Percentiles rank a stretch among this genome's conserved stretches.
These are phyloP conservation scores for Drosophila prolongata DNA, from an alignment of 2,888 invertebrate species.

Conservation along the genomic window DNA sequence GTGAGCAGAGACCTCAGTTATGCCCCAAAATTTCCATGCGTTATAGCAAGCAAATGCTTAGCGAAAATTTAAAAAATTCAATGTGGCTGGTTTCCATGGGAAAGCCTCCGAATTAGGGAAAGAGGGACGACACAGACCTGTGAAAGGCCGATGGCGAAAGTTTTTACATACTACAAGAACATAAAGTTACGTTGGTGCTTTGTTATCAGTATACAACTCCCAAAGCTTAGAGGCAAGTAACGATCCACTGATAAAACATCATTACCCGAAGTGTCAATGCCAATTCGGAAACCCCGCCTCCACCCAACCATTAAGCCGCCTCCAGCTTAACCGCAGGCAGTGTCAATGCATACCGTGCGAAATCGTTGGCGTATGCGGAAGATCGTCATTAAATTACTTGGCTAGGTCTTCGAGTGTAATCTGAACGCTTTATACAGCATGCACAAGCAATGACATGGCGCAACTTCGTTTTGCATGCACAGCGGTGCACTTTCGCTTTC, in stretches of 20 bases:
- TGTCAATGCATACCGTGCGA: constrained; percentile 65
- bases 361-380: constrained; percentile 58
- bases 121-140: neutral
- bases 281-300: constrained; percentile 26
- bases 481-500: constrained; percentile 67
- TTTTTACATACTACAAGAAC: constrained; percentile 4
- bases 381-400: constrained; percentile 64
- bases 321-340: constrained; percentile 9
- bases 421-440: constrained; percentile 39
- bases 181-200: neutral
- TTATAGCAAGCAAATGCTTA: constrained; percentile 12
- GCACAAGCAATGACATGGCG: constrained; percentile 41
- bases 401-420: constrained; percentile 52
- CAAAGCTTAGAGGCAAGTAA: neutral
- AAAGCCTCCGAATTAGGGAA: constrained; percentile 1
- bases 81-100: constrained; percentile 9
- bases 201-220: no score
- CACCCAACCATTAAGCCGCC: neutral
- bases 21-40: constrained; percentile 27
- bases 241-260: neutral
- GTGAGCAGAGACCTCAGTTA: constrained; percentile 1
- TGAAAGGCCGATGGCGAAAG: constrained; percentile 14
- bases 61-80: constrained; percentile 10
- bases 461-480: constrained; percentile 47
- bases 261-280: constrained; percentile 49